Conservation (phyloP, 2,888 invertebrate species). For the Spisula subtruncata region DNA sequence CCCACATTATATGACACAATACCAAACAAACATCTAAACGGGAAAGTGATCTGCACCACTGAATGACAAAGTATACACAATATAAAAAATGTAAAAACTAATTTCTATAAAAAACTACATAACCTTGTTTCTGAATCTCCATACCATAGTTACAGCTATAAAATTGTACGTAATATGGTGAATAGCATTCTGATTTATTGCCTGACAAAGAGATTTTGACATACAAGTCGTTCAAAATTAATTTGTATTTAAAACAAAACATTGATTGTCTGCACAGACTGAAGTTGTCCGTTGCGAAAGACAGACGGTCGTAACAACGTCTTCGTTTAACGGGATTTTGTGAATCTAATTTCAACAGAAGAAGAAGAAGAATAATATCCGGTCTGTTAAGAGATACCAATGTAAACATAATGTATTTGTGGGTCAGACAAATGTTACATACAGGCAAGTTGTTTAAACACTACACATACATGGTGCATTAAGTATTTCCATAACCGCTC, state of each 20-base stretch:
- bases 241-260: neutral
- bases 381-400: neutral
- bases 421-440: neutral
- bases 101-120: neutral
- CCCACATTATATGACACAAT: too few species aligned
- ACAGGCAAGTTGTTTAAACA: neutral
- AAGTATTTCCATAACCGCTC: neutral
- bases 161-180: too few species aligned
- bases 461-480: neutral
- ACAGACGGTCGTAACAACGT: constrained; percentile 9
- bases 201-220: neutral
- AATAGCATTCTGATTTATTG: neutral
- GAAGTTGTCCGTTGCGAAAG: neutral
- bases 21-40: too few species aligned
- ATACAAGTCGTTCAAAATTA: neutral
- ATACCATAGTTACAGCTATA: too few species aligned
- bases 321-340: constrained; percentile 3
- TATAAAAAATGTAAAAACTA: too few species aligned
- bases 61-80: too few species aligned
- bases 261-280: neutral
- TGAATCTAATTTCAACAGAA: neutral
- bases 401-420: constrained; percentile 10
- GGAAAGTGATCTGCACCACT: too few species aligned
- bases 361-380: neutral
- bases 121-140: neutral